phyloP scores from a whole-genome alignment of 2,113 vertebrate species.

The Takifugu bimaculatus region DNA sequence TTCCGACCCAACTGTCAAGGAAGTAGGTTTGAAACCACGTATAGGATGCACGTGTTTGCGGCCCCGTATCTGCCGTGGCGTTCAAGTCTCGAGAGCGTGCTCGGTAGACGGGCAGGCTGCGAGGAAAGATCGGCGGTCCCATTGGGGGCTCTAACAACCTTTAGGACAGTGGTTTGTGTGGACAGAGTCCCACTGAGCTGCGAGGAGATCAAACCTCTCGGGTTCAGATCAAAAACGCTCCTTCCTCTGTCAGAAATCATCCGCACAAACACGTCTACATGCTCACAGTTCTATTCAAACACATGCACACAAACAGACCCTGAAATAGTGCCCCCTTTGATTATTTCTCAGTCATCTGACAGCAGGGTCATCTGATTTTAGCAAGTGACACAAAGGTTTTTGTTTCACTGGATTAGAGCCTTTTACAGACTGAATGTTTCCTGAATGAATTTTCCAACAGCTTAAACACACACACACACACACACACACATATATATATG shows the following conservation, averaged over 20 bases:
- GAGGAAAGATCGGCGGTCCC: slow-evolving; percentile 30
- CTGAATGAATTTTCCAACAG: slow-evolving; percentile 1
- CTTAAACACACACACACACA: slow-evolving; percentile 4
- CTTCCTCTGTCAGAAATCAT: slow-evolving; percentile 43
- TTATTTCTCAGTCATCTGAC: slow-evolving; percentile 67
- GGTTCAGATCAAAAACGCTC: slow-evolving; percentile 45
- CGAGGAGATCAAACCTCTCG: slow-evolving; percentile 48
- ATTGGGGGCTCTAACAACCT: slow-evolving; percentile 60
- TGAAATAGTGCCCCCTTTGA: slow-evolving; percentile 65
- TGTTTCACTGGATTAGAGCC: slow-evolving; percentile 58
- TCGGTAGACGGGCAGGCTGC: slow-evolving; percentile 13
- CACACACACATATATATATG: too few species aligned
- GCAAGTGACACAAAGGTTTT: slow-evolving; percentile 62
- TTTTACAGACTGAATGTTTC: slow-evolving; percentile 1
- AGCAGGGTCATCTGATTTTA: slow-evolving; percentile 68
- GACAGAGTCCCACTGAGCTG: slow-evolving; percentile 51
- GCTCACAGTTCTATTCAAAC: slow-evolving; percentile 11
- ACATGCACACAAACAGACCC: slow-evolving; percentile 20
- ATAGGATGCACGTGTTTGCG: slow-evolving; percentile 40
- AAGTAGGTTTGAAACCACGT: slow-evolving; percentile 4
- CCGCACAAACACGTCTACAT: slow-evolving; percentile 23
- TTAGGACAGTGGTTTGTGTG: slow-evolving; percentile 60
- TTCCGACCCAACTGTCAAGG: background rate
- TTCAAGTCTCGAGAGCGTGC: slow-evolving; percentile 47
- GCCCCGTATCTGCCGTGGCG: slow-evolving; percentile 50